Evolutionary conservation across 1,140 invertebrate species (phyloP).

Genomic region (Megalopta genalis): DNA sequence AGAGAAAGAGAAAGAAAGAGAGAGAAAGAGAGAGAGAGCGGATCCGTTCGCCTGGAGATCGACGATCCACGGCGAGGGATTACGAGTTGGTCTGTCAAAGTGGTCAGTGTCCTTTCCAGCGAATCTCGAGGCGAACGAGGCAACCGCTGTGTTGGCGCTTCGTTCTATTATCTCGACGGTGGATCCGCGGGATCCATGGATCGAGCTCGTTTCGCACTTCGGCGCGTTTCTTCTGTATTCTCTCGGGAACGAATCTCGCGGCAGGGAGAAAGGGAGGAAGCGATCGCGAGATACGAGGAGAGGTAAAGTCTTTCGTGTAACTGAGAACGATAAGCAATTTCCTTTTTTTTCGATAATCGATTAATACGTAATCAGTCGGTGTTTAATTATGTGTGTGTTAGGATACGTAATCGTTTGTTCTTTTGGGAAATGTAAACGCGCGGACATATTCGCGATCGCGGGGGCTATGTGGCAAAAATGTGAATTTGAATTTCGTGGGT

Average conservation of each 20-base stretch:
- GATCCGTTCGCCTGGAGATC: too few relatives aligned
- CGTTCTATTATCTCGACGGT: not conserved
- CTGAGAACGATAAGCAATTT: constrained; percentile 37
- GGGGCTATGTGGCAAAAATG: not conserved
- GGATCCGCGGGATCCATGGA: not conserved
- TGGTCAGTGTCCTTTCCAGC: not conserved
- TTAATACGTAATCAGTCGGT: not conserved
- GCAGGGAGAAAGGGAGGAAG: not conserved
- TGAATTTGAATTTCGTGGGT: not conserved
- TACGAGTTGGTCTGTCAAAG: too few relatives aligned
- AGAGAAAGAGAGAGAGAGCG: too few relatives aligned
- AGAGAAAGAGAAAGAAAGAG: too few relatives aligned
- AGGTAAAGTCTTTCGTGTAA: not conserved
- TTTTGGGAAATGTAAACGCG: too few relatives aligned
- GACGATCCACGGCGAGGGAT: too few relatives aligned
- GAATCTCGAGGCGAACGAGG: constrained; percentile 15
- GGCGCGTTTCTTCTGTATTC: constrained; percentile 9
- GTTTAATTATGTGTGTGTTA: too few relatives aligned
- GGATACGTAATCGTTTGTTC: too few relatives aligned
- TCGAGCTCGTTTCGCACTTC: constrained; percentile 42
- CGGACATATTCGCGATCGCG: not conserved
- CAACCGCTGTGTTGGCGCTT: not conserved
- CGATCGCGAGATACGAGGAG: not conserved
- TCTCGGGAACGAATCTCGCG: not conserved
- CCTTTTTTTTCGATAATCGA: constrained; percentile 29